A percentile compares a stretch with the other conserved stretches of the same genome.
Evolutionary conservation across 2,113 vertebrate genomes (phyloP).

Genomic region (Isichthys henryi): DNA sequence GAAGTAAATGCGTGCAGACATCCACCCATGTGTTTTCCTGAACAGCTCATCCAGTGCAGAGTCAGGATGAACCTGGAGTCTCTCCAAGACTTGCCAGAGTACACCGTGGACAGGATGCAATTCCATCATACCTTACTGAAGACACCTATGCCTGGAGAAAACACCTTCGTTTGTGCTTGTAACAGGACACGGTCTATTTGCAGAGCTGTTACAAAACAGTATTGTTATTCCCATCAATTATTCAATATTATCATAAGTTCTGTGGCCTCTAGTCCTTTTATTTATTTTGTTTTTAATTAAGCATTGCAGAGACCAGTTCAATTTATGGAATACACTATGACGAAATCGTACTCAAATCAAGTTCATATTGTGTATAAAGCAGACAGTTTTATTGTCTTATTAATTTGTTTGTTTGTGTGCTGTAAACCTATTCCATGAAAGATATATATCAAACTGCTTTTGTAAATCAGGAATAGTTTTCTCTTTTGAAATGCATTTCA

Average conservation of each 20-base stretch:
- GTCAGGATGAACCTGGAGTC: not conserved
- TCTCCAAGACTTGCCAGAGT: not conserved
- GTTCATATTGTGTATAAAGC: not conserved
- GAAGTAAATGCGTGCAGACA: not conserved
- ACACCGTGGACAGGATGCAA: not conserved
- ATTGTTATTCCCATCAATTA: not conserved
- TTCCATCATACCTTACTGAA: not conserved
- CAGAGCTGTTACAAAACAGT: not conserved
- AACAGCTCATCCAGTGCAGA: not conserved
- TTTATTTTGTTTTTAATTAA: constrained; percentile 1
- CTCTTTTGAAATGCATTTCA: constrained; percentile 3
- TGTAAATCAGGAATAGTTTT: not conserved
- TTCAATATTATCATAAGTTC: not conserved
- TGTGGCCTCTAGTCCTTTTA: not conserved
- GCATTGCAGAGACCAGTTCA: not conserved
- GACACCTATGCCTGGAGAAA: not conserved
- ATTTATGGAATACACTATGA: not conserved
- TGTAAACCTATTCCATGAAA: not conserved
- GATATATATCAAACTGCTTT: not conserved
- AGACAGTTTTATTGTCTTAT: not conserved
- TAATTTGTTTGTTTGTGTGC: not conserved
- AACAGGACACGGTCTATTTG: not conserved
- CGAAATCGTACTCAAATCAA: not conserved
- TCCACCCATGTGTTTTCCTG: not conserved
- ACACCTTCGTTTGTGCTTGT: not conserved